Conservation (phyloP, 2,888 invertebrate species). For the Eupithecia vulgata region DNA sequence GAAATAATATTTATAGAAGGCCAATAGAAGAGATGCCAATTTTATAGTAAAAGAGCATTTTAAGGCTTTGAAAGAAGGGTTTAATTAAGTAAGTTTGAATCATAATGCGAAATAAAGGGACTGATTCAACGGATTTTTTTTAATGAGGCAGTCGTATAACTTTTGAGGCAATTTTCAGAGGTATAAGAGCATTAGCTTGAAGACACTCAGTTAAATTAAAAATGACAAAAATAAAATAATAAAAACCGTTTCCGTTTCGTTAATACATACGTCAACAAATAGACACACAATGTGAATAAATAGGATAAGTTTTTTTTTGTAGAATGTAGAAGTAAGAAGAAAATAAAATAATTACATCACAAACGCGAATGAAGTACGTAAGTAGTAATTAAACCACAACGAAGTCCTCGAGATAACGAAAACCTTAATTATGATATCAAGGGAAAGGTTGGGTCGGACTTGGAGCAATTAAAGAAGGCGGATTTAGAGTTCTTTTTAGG, state of each 20-base stretch:
- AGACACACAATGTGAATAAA: too few species aligned
- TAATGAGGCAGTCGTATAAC: not conserved
- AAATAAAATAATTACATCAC: conserved; percentile 21
- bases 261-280: too few species aligned
- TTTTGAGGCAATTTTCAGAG: not conserved
- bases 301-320: not conserved
- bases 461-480: not conserved
- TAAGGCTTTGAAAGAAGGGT: not conserved
- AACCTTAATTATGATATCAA: conserved; percentile 47
- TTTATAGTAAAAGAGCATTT: not conserved
- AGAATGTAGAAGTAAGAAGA: not conserved
- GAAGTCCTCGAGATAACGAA: conserved; percentile 42
- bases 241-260: not conserved
- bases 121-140: not conserved
- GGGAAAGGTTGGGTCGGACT: conserved; percentile 24
- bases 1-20: not conserved
- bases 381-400: conserved; percentile 44
- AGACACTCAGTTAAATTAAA: too few species aligned
- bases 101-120: not conserved
- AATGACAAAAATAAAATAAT: not conserved
- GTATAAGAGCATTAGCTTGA: not conserved
- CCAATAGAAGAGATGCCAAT: not conserved
- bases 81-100: not conserved
- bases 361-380: conserved; percentile 29
- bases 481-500: not conserved